Conservation (phyloP, 2,888 invertebrate genomes). For the Mythimna albipuncta region DNA sequence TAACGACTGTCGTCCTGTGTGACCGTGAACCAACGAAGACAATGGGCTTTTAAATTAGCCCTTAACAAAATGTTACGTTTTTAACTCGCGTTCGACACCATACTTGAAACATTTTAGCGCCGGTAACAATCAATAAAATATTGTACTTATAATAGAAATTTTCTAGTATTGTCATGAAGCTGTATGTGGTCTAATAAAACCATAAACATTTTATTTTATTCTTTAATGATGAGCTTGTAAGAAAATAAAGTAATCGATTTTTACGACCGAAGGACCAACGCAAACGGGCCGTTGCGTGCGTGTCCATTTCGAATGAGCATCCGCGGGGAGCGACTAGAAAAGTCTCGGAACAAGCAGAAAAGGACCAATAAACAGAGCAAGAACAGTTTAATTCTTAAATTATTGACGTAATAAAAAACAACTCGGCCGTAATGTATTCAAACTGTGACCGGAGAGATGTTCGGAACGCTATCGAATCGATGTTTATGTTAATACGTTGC, state of each 20-base stretch:
- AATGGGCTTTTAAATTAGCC: constrained; percentile 65
- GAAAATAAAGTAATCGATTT: constrained; percentile 81
- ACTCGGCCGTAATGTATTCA: constrained; percentile 84
- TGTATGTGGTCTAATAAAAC: constrained; percentile 66
- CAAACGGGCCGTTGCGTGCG: constrained; percentile 64
- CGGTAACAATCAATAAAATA: constrained; percentile 32
- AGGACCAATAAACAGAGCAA: constrained; percentile 67
- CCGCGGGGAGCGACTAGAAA: constrained; percentile 70
- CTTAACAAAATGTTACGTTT: constrained; percentile 55
- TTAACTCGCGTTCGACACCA: constrained; percentile 30
- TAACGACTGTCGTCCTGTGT: constrained; percentile 77
- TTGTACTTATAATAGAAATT: constrained; percentile 33
- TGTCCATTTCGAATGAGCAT: constrained; percentile 61
- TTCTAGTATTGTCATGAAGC: constrained; percentile 52
- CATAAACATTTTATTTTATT: constrained; percentile 66
- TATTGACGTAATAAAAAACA: constrained; percentile 86
- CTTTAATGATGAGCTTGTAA: constrained; percentile 73
- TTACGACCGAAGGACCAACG: constrained; percentile 75
- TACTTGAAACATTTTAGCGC: constrained; percentile 37
- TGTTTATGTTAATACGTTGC: constrained; percentile 86
- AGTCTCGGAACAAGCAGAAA: constrained; percentile 64
- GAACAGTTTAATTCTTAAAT: constrained; percentile 84
- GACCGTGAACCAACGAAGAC: constrained; percentile 72
- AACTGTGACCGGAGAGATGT: constrained; percentile 81
- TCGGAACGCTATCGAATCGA: constrained; percentile 79